Percentiles rank a stretch among this genome's conserved stretches.
Evolutionary conservation across 2,888 invertebrate genomes (phyloP).

Genomic region (Apodemia mormo): DNA sequence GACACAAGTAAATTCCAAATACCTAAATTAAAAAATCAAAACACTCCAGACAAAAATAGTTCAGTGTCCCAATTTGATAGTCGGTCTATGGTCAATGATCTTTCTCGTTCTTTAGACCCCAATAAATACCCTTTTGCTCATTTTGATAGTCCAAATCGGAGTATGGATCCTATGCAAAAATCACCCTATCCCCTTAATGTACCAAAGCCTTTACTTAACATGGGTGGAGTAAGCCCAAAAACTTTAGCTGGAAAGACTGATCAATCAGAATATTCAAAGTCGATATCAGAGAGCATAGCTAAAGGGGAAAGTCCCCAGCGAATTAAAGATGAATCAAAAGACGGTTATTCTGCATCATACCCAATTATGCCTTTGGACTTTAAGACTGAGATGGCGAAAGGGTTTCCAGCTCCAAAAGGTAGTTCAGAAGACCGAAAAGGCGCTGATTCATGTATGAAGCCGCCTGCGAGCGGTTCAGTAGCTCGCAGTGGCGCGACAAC

Average conservation of each 20-base stretch:
- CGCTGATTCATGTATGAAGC: constrained; percentile 74
- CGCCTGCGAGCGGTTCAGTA: constrained; percentile 67
- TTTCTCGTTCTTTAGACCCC: constrained; percentile 66
- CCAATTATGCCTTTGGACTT: constrained; percentile 71
- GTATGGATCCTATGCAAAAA: constrained; percentile 65
- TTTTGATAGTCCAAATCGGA: constrained; percentile 64
- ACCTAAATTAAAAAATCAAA: constrained; percentile 85
- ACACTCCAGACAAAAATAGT: constrained; percentile 71
- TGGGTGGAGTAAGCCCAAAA: constrained; percentile 73
- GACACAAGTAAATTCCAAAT: constrained; percentile 93
- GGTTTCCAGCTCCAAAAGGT: constrained; percentile 72
- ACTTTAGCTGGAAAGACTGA: constrained; percentile 57
- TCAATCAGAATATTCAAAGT: constrained; percentile 63
- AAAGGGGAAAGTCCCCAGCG: constrained; percentile 65
- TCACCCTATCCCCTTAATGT: constrained; percentile 71
- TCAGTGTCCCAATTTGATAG: constrained; percentile 67
- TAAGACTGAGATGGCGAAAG: constrained; percentile 73
- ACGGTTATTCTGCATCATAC: constrained; percentile 56
- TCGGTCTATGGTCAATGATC: constrained; percentile 72
- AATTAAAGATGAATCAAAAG: constrained; percentile 67
- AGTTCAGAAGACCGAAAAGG: constrained; percentile 72
- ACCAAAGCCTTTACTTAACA: constrained; percentile 70
- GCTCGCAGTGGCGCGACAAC: constrained; percentile 72
- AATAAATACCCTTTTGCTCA: constrained; percentile 72
- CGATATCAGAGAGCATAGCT: constrained; percentile 62